Conservation (phyloP, 2,888 invertebrate species). For the Leptinotarsa haldemani region DNA sequence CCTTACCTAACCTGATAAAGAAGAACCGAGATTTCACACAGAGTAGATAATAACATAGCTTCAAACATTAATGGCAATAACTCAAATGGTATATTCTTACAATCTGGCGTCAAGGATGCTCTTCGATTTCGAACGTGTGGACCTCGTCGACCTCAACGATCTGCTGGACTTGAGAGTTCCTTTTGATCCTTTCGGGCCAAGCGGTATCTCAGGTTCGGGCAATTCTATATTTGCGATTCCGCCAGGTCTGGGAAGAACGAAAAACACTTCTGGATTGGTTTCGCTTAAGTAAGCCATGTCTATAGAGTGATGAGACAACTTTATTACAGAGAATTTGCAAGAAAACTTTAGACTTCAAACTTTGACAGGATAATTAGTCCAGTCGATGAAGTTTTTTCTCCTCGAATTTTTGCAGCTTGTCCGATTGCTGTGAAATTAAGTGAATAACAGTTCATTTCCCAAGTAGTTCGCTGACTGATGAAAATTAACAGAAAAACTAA, state of each 20-base stretch:
- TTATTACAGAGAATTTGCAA: conserved; percentile 15
- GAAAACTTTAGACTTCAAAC: background rate
- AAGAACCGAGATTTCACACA: too few species aligned
- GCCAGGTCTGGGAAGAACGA: conserved; percentile 34
- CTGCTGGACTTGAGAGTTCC: conserved; percentile 22
- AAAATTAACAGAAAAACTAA: too few species aligned
- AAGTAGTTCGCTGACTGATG: too few species aligned
- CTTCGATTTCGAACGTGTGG: conserved; percentile 24
- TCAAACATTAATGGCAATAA: too few species aligned
- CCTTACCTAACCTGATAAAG: too few species aligned
- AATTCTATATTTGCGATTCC: conserved; percentile 39
- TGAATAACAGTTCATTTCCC: too few species aligned
- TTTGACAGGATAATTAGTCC: background rate
- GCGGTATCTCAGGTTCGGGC: conserved; percentile 22
- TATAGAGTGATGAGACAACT: background rate
- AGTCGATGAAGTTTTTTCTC: too few species aligned
- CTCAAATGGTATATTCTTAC: conserved; percentile 7
- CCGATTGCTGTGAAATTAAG: too few species aligned
- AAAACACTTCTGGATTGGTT: conserved; percentile 38
- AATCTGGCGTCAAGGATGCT: conserved; percentile 23
- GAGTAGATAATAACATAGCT: too few species aligned
- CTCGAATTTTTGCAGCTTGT: too few species aligned
- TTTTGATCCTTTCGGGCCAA: conserved; percentile 21
- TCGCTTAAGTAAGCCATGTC: conserved; percentile 38
- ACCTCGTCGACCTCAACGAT: conserved; percentile 28